Base-by-base conservation (phyloP, 2,113 vertebrate genomes). In the Callocephalon fimbriatum region DNA sequence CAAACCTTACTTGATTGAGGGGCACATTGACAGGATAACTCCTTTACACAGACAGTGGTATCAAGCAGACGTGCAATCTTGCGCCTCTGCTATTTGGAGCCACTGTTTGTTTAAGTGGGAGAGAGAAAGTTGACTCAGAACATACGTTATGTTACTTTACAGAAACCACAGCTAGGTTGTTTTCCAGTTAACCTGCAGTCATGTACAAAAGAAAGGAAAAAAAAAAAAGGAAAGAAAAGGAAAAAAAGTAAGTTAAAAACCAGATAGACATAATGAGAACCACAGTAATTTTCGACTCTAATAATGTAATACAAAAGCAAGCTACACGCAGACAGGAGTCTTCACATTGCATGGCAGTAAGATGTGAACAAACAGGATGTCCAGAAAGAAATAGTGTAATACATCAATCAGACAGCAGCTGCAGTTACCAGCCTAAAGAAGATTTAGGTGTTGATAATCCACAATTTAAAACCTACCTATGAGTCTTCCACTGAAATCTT, bases 401-500 rank as follows among this genome's bases (percentile, higher is more conserved):
- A 4, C 9, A 44, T 37, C 56, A 77, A 2, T 0, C 4, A 80
- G 47, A 15, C 21, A 74, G 44, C 63, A 88, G 35, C 75, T 88
- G 50, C 18, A 48, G 73, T 94, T 93, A 58, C 73, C 51, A 82
- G 27, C 61, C 42, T 61, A 29, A 73, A 63, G 44, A 78, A 51
- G 40, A 38, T 75, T 37, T 40, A 47, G 44, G n/a, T 93, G 74
- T 82, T 90, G 70, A 45, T 93, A 85, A 54, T 53, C 53, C 42
- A 62, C 61, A 82, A 3, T 74, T 77, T 78, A 81, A 87, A 95
- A 89, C 19, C 0, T 0, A 32, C 68, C 48, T 48, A 19, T 45
- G 73, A 95, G 22, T 72, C 73, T 95, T 92, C 35, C 48, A 61
- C 56, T 89, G 44, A 81, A 89, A 89, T 88, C 90, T 42, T 84